These are phyloP conservation scores for Lutraria rhynchaena DNA, from an alignment of 1,140 invertebrate species.

Conservation along the genomic window DNA sequence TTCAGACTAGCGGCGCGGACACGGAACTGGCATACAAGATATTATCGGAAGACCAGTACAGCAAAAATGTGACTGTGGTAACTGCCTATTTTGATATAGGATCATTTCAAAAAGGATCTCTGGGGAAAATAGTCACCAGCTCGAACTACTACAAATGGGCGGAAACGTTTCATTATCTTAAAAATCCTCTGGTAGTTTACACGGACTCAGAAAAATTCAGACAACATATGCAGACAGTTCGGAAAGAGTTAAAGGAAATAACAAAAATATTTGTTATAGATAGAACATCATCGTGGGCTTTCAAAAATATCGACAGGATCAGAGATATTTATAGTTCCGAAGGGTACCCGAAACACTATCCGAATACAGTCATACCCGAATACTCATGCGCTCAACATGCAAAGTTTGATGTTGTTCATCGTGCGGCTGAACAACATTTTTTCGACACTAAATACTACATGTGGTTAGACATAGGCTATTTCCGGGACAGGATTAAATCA, in stretches of 20 bases:
- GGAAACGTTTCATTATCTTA: slow-evolving; percentile 55
- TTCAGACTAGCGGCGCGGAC: too few species aligned
- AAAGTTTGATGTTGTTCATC: slow-evolving; percentile 63
- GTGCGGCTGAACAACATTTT: slow-evolving; percentile 46
- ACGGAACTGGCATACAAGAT: too few species aligned
- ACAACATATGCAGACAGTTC: slow-evolving; percentile 45
- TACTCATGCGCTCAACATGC: slow-evolving; percentile 69
- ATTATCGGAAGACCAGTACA: too few species aligned
- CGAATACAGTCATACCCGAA: slow-evolving; percentile 68
- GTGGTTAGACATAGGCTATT: slow-evolving; percentile 74
- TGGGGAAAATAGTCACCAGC: not conserved
- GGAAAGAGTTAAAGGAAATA: slow-evolving; percentile 51
- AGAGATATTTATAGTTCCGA: slow-evolving; percentile 59
- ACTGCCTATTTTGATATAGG: slow-evolving; percentile 74
- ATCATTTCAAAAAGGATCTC: slow-evolving; percentile 65
- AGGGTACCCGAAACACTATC: slow-evolving; percentile 68
- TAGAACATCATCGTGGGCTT: slow-evolving; percentile 62
- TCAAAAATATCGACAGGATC: slow-evolving; percentile 63
- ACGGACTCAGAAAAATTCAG: slow-evolving; percentile 63
- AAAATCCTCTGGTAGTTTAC: slow-evolving; percentile 66
- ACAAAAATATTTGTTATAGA: slow-evolving; percentile 63
- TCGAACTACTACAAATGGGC: slow-evolving; percentile 63
- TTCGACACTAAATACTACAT: slow-evolving; percentile 64
- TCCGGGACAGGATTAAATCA: slow-evolving; percentile 58
- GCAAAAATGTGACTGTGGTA: slow-evolving; percentile 67